Evolutionary conservation across 2,113 vertebrate species (phyloP).

Genomic region (Physeter macrocephalus): DNA sequence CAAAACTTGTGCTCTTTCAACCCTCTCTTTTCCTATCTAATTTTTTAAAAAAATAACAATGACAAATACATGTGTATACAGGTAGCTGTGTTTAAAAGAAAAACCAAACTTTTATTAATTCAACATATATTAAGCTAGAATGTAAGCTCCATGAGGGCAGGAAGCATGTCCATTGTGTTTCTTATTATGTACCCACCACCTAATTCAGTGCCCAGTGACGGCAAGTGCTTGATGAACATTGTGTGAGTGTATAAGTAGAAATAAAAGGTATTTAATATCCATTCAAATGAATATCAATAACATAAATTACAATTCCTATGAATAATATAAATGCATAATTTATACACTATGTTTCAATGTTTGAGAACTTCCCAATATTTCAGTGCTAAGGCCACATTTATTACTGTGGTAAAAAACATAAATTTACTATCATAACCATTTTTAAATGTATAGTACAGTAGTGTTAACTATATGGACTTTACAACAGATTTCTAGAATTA

Average conservation of each 20-base stretch:
- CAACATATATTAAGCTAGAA: neutral
- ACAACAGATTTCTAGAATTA: neutral
- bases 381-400: neutral
- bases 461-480: neutral
- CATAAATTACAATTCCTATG: neutral
- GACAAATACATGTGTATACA: neutral
- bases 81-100: neutral
- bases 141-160: neutral
- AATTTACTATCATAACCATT: neutral
- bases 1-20: neutral
- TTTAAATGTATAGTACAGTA: neutral
- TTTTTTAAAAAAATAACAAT: neutral
- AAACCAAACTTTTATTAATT: neutral
- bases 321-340: neutral
- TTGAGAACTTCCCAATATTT: neutral
- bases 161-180: neutral
- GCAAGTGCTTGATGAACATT: neutral
- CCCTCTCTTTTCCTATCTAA: neutral
- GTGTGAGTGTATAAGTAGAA: neutral
- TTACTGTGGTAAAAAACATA: neutral
- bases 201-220: neutral
- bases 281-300: neutral
- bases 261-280: neutral
- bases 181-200: neutral
- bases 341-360: neutral